Conservation (phyloP, 1,140 invertebrate species). For the Chymomyza costata region DNA sequence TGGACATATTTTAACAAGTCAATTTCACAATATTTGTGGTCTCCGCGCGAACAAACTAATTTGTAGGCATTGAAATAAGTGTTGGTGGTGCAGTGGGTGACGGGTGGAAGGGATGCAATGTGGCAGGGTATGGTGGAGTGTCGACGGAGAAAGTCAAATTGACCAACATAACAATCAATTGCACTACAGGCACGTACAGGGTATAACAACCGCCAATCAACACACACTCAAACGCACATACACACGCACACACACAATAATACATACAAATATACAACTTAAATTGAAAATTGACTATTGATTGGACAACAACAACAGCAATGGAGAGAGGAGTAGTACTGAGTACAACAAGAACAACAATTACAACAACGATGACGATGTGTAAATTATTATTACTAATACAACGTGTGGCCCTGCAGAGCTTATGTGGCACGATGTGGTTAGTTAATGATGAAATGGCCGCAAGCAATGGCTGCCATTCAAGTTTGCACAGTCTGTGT, state of each 20-base stretch:
- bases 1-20: conserved; percentile 49
- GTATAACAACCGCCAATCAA: conserved; percentile 50
- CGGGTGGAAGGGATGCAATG: too few relatives aligned
- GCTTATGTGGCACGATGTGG: conserved; percentile 1
- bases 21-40: conserved; percentile 60
- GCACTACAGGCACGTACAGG: not conserved
- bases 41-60: conserved; percentile 54
- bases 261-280: conserved; percentile 9
- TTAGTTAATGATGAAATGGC: conserved; percentile 20
- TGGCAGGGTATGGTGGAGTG: too few relatives aligned
- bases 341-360: conserved; percentile 13
- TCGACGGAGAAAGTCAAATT: conserved; percentile 20
- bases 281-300: conserved; percentile 62
- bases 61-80: conserved; percentile 46
- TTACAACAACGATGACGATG: conserved; percentile 9
- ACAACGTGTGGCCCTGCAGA: conserved; percentile 36
- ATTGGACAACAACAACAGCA: conserved; percentile 35
- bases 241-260: too few relatives aligned
- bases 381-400: conserved; percentile 61
- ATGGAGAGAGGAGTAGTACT: too few relatives aligned
- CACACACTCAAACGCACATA: conserved; percentile 20
- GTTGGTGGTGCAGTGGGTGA: not conserved
- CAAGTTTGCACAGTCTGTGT: not conserved
- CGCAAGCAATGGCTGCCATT: not conserved
- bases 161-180: conserved; percentile 58